Conservation (phyloP, 1,140 invertebrate genomes). For the Triops longicaudatus region DNA sequence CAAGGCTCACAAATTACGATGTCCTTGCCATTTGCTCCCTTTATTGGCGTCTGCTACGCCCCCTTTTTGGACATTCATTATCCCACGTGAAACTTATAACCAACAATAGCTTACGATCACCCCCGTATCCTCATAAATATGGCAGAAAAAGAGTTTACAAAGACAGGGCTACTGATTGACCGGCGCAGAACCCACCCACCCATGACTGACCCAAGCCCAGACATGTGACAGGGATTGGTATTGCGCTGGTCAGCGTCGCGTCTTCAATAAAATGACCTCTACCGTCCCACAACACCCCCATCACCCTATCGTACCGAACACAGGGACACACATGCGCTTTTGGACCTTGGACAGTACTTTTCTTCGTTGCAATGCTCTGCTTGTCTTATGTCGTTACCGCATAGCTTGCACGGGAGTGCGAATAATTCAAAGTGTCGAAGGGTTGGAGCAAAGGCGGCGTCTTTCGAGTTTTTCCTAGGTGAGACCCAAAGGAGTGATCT, state of each 20-base stretch:
- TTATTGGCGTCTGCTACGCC: background rate
- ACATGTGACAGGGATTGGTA: background rate
- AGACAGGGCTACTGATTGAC: background rate
- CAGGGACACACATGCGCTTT: conserved; percentile 8
- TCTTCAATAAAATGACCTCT: background rate
- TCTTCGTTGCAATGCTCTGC: background rate
- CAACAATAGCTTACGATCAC: background rate
- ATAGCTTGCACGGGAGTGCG: background rate
- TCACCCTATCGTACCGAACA: background rate
- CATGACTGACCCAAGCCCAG: background rate
- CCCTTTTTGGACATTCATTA: background rate
- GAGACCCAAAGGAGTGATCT: background rate
- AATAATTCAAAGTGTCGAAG: background rate
- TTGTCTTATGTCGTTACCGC: background rate
- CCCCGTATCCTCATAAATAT: background rate
- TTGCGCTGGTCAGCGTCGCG: background rate
- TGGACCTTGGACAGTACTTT: background rate
- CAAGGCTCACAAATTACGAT: background rate
- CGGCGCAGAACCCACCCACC: background rate
- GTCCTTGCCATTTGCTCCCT: background rate
- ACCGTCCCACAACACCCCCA: background rate
- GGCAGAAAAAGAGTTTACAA: background rate
- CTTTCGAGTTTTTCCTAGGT: background rate
- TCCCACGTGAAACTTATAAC: background rate
- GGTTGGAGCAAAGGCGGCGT: background rate